Evolutionary conservation across 2,113 vertebrate species (phyloP), one percentile per base, ranked within the genome.

Genomic region (Plotosus lineatus): DNA sequence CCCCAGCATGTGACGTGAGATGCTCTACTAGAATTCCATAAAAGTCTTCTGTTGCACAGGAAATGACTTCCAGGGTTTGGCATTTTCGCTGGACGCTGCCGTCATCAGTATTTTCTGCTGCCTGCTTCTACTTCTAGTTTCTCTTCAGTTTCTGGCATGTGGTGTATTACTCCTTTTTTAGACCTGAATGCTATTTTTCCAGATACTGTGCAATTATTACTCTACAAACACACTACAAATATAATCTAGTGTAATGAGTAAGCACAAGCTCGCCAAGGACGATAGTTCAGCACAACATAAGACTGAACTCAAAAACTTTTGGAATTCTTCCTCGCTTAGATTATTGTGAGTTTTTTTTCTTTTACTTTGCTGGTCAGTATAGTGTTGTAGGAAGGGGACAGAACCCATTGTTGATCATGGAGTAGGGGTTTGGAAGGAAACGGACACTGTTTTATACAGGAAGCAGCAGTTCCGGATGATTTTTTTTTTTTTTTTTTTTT

Each of bases 21-120:
- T 79, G 84, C 42, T 79, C 87, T 84, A 87, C 85, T 88, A 90
- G 88, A 92, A 92, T 93, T 94, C 92, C 91, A 92, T 92, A 92
- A 92, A 93, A 92, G 92, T 94, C 89, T 93, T 93, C 80, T 80
- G 89, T 72, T 82, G 81, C 91, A 89, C 90, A 94, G 93, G 94
- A 94, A 94, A 93, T 95, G 92, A 94, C 92, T 92, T 89, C 83
- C 85, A 88, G 82, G 82, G 88, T 91, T 93, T 90, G 94, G 92
- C 92, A 94, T 92, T 91, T 83, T 89, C 87, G 81, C 90, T 87
- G 88, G 84, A 89, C 69, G 36, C 89, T 91, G 90, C 79, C 86
- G 90, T 93, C 92, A 92, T 87, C 75, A 80, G 83, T 82, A 87
- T 87, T 89, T 87, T 87, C 84, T 82, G 60, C 86, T 86, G 84